A percentile compares a stretch with the other conserved stretches of the same genome.
Conservation (phyloP, 2,113 vertebrate species). For the Vidua macroura region DNA sequence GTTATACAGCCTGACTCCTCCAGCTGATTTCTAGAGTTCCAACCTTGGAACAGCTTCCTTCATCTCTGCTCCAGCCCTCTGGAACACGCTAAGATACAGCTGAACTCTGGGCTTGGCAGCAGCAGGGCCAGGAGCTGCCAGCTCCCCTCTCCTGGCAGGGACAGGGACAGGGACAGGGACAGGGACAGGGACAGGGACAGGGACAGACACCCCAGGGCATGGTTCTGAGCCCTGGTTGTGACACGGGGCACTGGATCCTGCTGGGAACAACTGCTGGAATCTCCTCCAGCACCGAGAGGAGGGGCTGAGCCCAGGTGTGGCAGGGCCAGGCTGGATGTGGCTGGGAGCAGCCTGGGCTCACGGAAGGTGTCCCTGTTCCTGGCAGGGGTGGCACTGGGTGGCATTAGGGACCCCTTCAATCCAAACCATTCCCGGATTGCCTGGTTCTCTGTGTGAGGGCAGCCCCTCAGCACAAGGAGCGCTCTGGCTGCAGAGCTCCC, state of each 20-base stretch:
- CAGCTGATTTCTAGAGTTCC: not conserved
- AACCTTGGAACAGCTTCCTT: not conserved
- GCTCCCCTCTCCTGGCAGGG: not conserved
- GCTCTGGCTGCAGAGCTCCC: not conserved
- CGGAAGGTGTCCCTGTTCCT: not conserved
- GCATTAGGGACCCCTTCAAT: not conserved
- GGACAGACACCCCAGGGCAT: accelerated
- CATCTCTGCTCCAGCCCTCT: not conserved
- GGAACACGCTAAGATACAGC: not conserved
- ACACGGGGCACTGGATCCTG: not conserved
- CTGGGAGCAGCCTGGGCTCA: not conserved
- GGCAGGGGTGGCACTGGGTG: not conserved
- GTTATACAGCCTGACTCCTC: not conserved
- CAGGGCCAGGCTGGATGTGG: not conserved
- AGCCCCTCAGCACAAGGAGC: not conserved
- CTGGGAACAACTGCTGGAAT: not conserved
- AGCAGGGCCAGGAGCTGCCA: not conserved
- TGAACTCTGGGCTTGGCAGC: not conserved
- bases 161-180: not conserved
- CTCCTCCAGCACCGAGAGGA: not conserved
- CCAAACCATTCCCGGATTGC: not conserved
- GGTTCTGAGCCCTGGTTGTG: accelerated
- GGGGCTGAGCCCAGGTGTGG: not conserved
- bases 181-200: not conserved
- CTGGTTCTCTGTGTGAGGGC: accelerated